Evolutionary conservation across 2,888 invertebrate species (phyloP), one percentile per base, ranked within the genome.

Genomic region (Drosophila demipolita): DNA sequence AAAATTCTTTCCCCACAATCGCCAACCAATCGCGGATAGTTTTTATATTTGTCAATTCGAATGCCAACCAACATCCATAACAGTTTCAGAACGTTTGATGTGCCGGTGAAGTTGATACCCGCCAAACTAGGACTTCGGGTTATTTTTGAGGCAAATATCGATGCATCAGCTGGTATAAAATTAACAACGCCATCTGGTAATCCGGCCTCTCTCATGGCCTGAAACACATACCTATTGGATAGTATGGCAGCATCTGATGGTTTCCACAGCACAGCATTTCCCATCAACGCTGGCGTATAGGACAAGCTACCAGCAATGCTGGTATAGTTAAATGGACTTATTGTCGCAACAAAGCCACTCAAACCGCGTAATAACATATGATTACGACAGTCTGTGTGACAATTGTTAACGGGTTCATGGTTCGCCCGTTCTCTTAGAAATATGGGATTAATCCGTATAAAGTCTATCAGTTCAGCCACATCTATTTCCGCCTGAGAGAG

Each of bases 1-100:
- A 93, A 97, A 99, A 94, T 99, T 99, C 93, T 99, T 99, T 11
- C 99, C 99, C 99, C 99, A 93, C 99, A 99, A 93, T 99, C 99
- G 66, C 97, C 96, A 82, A 99, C 96, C 62, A 99, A 93, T 68
- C 98, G 95, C 0, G 99, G 99, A 93, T 98, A 99, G 90, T 97
- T 97, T 57, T 94, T 94, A 92, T 98, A 99, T 0, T 92, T 94
- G 76, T 95, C 94, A 36, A 99, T 94, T 91, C 99, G 98, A 66
- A 96, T 94, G 4, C 97, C 98, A 32, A 99, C 97, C 92, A 96
- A 96, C 80, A 95, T 95, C 99, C 99, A 99, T 17, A 99, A 93
- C 81, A 96, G 95, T 89, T 97, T 96, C 92, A 99, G 98, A 4
- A 98, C 98, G 94, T 96, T 96, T 20, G 98, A 97, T 63, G 98